Conservation (phyloP, 2,888 invertebrate genomes). For the Subacronicta megacephala region DNA sequence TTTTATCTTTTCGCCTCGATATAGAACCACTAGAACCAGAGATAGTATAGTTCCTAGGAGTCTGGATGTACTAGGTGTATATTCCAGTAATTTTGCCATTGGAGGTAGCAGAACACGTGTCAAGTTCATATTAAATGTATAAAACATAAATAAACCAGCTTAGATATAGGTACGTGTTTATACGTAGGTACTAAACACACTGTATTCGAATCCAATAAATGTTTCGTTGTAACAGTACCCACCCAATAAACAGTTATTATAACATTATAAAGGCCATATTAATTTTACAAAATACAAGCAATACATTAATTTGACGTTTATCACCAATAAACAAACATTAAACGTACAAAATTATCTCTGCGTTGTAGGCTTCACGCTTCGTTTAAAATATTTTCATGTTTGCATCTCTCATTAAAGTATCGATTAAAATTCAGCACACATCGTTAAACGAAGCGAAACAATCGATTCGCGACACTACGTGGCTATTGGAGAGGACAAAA, state of each 20-base stretch:
- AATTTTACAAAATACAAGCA: constrained; percentile 9
- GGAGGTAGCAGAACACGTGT: too few relatives aligned
- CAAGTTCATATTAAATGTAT: too few relatives aligned
- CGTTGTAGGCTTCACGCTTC: constrained; percentile 22
- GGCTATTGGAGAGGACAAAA: constrained; percentile 61
- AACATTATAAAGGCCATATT: constrained; percentile 15
- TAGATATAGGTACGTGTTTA: too few relatives aligned
- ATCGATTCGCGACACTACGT: constrained; percentile 60
- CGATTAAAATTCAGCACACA: constrained; percentile 63
- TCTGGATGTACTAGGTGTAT: too few relatives aligned
- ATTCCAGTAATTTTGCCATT: neutral
- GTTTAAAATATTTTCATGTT: constrained; percentile 29
- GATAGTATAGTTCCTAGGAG: too few relatives aligned
- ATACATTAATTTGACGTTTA: constrained; percentile 30
- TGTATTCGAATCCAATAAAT: constrained; percentile 16
- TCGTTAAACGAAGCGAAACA: constrained; percentile 55
- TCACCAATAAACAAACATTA: constrained; percentile 22
- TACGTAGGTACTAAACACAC: constrained; percentile 2
- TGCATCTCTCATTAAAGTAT: constrained; percentile 27
- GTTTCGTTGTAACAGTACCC: constrained; percentile 20
- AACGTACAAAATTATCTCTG: constrained; percentile 18
- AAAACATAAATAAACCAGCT: too few relatives aligned
- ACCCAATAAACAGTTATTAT: constrained; percentile 23
- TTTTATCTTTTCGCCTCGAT: too few relatives aligned
- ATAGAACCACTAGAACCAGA: too few relatives aligned